phyloP scores from a whole-genome alignment of 2,113 vertebrate species.

The Micronycteris hirsuta region DNA sequence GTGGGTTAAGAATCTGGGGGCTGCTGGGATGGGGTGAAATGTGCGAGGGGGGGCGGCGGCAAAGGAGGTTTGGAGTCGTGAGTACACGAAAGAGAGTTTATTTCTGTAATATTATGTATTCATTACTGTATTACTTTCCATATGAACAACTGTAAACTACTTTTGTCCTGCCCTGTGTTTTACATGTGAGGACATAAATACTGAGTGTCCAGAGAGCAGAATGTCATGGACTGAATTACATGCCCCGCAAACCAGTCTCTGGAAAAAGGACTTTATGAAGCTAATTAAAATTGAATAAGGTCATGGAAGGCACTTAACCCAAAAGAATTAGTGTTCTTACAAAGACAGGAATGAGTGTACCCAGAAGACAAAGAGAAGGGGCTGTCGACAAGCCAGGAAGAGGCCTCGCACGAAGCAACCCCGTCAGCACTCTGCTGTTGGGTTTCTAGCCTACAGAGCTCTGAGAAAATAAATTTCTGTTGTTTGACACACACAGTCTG shows the following conservation, averaged over 20 bases:
- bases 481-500: too few relatives aligned
- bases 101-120: too few relatives aligned
- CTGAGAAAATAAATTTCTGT: not conserved
- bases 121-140: too few relatives aligned
- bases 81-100: too few relatives aligned
- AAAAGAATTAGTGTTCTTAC: not conserved
- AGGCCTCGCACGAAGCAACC: not conserved
- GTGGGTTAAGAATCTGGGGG: not conserved
- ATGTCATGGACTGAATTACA: not conserved
- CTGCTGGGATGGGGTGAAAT: not conserved
- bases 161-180: not conserved
- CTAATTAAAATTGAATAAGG: not conserved
- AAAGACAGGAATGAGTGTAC: not conserved
- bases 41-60: too few relatives aligned
- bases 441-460: not conserved
- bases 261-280: not conserved
- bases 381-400: not conserved
- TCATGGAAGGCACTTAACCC: not conserved
- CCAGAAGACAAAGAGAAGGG: not conserved
- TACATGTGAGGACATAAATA: not conserved
- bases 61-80: too few relatives aligned
- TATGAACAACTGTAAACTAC: too few relatives aligned
- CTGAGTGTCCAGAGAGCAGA: not conserved
- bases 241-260: not conserved
- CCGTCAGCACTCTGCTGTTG: not conserved